These are phyloP conservation scores for Chlorospingus semifuscus DNA, from an alignment of 2,797 vertebrate genomes.

Conservation along the genomic window DNA sequence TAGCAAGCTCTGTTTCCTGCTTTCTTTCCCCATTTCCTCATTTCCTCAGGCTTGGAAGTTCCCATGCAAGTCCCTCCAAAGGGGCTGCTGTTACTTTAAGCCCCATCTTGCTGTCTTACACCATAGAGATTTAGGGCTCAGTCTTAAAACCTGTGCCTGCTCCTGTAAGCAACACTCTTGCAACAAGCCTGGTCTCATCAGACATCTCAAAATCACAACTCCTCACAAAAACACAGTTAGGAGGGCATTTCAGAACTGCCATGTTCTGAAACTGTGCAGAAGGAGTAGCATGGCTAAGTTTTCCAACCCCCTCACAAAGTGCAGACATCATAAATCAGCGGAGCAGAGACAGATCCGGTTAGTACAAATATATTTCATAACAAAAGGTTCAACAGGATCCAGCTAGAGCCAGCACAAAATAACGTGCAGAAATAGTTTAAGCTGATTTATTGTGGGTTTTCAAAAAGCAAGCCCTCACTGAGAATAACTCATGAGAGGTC, in stretches of 20 bases:
- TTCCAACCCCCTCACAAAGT: constrained; percentile 16
- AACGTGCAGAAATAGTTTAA: neutral
- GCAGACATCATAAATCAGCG: constrained; percentile 16
- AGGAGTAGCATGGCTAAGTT: neutral
- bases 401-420: constrained; percentile 22
- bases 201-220: neutral
- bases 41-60: neutral
- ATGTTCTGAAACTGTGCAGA: neutral
- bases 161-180: neutral
- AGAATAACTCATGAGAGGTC: neutral
- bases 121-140: neutral
- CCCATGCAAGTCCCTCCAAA: neutral
- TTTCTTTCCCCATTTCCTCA: neutral
- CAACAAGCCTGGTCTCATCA: neutral
- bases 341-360: neutral
- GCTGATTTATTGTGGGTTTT: constrained; percentile 45
- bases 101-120: neutral
- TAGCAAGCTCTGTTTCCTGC: neutral
- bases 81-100: neutral
- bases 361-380: constrained; percentile 33
- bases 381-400: constrained; percentile 34
- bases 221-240: neutral
- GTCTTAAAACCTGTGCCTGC: neutral
- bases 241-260: neutral
- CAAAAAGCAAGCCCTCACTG: neutral